These are phyloP conservation scores for Drosophila sordidula DNA, from an alignment of 2,888 invertebrate species.

Conservation along the genomic window DNA sequence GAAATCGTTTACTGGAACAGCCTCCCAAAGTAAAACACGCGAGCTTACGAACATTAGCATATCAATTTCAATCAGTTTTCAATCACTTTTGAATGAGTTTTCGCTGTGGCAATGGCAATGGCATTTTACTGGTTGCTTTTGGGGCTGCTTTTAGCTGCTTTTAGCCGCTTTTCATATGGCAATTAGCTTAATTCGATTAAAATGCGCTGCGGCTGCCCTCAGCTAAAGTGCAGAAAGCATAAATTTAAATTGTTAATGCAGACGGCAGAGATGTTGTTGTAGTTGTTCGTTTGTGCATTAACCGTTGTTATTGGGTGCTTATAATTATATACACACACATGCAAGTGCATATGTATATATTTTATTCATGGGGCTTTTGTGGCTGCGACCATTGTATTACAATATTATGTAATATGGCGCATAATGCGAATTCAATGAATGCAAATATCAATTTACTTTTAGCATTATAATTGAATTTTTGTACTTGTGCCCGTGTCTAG, in stretches of 20 bases:
- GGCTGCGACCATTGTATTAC: constrained; percentile 38
- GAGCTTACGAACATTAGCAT: constrained; percentile 26
- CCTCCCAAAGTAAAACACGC: background rate
- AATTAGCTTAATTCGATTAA: constrained; percentile 79
- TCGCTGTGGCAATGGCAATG: constrained; percentile 16
- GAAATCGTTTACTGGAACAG: constrained; percentile 25
- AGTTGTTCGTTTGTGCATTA: constrained; percentile 17
- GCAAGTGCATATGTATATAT: constrained; percentile 3
- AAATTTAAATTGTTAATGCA: constrained; percentile 48
- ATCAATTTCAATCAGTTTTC: constrained; percentile 57
- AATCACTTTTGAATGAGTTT: constrained; percentile 56
- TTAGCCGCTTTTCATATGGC: constrained; percentile 53
- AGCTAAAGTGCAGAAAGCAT: constrained; percentile 29
- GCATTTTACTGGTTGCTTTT: constrained; percentile 12
- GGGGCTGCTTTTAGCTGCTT: constrained; percentile 6
- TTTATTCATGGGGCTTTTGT: constrained; percentile 51
- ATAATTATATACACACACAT: constrained; percentile 17
- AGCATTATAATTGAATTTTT: constrained; percentile 81
- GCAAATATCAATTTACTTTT: constrained; percentile 77
- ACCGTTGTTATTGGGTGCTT: constrained; percentile 38
- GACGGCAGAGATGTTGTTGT: constrained; percentile 17
- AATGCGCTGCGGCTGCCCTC: constrained; percentile 46
- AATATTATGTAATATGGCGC: constrained; percentile 56
- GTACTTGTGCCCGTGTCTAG: constrained; percentile 65
- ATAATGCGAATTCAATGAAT: constrained; percentile 64